A percentile compares a stretch with the other conserved stretches of the same genome.
Conservation (phyloP, 2,113 vertebrate species). For the Saguinus imperator region DNA sequence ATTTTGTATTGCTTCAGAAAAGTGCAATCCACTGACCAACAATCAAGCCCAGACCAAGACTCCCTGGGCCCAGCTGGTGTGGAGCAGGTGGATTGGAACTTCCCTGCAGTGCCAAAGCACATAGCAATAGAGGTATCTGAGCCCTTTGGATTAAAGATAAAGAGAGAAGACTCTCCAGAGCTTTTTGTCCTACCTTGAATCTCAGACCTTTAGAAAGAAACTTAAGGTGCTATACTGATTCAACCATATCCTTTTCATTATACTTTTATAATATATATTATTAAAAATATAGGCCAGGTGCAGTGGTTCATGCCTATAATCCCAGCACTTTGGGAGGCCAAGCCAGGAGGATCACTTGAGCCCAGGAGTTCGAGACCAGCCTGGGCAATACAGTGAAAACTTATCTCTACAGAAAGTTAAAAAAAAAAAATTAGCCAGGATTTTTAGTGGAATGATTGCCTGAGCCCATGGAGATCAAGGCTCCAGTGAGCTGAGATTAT, state of each 20-base stretch:
- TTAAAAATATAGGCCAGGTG: background rate
- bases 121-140: background rate
- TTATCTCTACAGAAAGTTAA: no score
- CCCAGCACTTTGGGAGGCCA: no score
- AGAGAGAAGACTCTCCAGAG: background rate
- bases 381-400: no score
- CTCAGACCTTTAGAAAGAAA: background rate
- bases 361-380: no score
- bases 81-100: background rate
- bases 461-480: no score
- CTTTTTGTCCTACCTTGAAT: background rate
- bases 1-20: background rate
- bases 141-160: background rate
- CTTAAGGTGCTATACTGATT: background rate
- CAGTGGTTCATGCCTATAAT: no score
- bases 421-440: no score
- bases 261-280: background rate
- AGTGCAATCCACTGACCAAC: background rate
- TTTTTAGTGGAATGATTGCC: no score
- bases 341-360: no score
- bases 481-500: no score
- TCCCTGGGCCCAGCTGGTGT: background rate
- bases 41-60: background rate
- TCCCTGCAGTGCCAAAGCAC: background rate
- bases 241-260: background rate